phyloP scores from a whole-genome alignment of 1,140 invertebrate genomes.

The Ericerus pela region DNA sequence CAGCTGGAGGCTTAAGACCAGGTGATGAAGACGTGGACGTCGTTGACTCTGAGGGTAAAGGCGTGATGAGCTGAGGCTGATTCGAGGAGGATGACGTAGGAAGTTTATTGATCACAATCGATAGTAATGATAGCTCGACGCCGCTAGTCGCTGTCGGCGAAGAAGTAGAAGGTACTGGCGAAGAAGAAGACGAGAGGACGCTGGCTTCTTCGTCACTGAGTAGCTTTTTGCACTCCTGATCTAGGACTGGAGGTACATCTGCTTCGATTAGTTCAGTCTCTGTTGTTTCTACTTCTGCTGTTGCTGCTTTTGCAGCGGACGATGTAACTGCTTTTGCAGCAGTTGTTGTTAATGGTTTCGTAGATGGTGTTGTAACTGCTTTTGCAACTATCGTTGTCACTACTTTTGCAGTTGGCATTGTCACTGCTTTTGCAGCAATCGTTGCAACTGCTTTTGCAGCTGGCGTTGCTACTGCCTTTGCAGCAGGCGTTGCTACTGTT shows the following conservation, averaged over 20 bases:
- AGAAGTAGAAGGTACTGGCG: no score
- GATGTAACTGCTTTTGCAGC: neutral
- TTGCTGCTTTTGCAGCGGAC: conserved; percentile 14
- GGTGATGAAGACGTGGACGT: conserved; percentile 6
- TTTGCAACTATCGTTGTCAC: neutral
- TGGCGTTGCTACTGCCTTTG: neutral
- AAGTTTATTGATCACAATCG: no score
- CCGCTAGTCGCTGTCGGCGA: no score
- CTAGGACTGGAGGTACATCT: conserved; percentile 5
- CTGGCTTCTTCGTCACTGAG: no score
- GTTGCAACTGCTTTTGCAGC: neutral
- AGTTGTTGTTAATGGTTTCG: neutral
- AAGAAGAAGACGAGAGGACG: no score
- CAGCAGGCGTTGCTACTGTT: neutral
- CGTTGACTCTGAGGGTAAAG: neutral
- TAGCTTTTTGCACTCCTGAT: no score
- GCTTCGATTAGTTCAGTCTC: conserved; percentile 14
- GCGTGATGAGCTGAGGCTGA: conserved; percentile 13
- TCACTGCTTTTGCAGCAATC: neutral
- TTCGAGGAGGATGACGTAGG: no score
- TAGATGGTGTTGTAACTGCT: neutral
- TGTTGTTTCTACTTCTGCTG: conserved; percentile 14
- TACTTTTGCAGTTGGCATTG: neutral
- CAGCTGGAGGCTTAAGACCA: conserved; percentile 23
- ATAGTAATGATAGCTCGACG: no score